These are phyloP conservation scores for Vollenhovia emeryi DNA, from an alignment of 1,140 invertebrate genomes.

Conservation along the genomic window DNA sequence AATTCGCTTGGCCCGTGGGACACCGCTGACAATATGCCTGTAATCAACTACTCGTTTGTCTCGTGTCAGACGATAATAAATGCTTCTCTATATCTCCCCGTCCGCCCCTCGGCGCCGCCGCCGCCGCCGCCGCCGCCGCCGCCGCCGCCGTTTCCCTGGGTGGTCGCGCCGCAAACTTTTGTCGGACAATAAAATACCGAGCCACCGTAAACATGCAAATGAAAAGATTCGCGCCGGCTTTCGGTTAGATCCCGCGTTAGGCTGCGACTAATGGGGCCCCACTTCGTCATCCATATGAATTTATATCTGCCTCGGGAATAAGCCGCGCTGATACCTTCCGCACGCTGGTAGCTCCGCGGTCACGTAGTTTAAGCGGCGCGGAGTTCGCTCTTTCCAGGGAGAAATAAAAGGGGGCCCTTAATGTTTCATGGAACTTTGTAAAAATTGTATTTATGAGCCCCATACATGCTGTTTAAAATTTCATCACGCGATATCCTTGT, in stretches of 20 bases:
- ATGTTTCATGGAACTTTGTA: constrained; percentile 52
- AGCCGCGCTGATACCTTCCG: constrained; percentile 50
- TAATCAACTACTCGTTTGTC: constrained; percentile 56
- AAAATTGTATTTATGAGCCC: constrained; percentile 38
- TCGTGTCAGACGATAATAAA: constrained; percentile 53
- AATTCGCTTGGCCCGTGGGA: constrained; percentile 21
- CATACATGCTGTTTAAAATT: constrained; percentile 43
- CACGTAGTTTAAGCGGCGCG: background rate
- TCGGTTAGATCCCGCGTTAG: constrained; percentile 63
- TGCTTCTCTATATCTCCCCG: constrained; percentile 3
- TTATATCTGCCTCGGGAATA: constrained; percentile 55
- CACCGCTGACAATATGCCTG: constrained; percentile 34
- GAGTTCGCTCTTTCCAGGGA: constrained; percentile 18
- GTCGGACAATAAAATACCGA: constrained; percentile 48
- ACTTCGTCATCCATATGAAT: constrained; percentile 65
- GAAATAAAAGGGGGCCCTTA: constrained; percentile 40
- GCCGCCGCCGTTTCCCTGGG: background rate
- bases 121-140: background rate
- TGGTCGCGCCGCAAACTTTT: constrained; percentile 57
- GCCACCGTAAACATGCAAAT: constrained; percentile 49
- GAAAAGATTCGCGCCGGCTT: constrained; percentile 56
- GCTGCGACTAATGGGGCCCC: constrained; percentile 46
- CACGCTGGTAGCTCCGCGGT: background rate
- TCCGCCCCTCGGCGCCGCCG: background rate
- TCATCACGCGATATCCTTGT: constrained; percentile 21